Evolutionary conservation across 2,113 vertebrate genomes (phyloP).

Genomic region (Pachyramphus minor): DNA sequence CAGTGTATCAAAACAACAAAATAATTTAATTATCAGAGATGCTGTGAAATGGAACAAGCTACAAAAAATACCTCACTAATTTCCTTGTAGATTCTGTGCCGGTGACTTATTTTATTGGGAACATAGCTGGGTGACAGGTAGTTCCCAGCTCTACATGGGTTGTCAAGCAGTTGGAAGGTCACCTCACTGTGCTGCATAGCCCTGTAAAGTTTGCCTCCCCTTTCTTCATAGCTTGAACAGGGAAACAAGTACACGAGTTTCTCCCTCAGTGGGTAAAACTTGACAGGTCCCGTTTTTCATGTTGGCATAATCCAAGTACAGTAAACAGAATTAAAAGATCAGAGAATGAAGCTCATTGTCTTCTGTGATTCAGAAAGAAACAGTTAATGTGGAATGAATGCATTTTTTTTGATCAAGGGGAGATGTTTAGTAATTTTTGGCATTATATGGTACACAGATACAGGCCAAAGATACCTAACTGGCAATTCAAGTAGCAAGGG

Average conservation of each 20-base stretch:
- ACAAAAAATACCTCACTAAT: neutral
- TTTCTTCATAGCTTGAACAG: neutral
- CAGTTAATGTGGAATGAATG: neutral
- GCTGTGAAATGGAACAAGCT: neutral
- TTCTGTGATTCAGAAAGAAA: neutral
- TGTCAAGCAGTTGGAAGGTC: rapidly evolving
- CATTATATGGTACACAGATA: neutral
- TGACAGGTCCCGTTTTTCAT: neutral
- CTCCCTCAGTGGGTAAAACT: neutral
- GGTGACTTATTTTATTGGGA: neutral
- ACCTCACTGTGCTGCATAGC: neutral
- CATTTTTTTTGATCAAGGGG: neutral
- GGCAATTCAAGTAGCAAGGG: neutral
- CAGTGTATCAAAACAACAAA: neutral
- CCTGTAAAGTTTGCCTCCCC: neutral
- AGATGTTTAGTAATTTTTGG: neutral
- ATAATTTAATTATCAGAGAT: neutral
- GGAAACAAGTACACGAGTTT: neutral
- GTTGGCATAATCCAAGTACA: neutral
- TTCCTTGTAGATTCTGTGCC: neutral
- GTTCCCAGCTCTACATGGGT: neutral
- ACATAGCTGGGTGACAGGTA: neutral
- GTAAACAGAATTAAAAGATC: neutral
- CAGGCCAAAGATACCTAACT: neutral
- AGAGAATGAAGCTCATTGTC: neutral